These are phyloP conservation scores for Andrena praecox DNA, from an alignment of 2,888 invertebrate genomes.

Conservation along the genomic window DNA sequence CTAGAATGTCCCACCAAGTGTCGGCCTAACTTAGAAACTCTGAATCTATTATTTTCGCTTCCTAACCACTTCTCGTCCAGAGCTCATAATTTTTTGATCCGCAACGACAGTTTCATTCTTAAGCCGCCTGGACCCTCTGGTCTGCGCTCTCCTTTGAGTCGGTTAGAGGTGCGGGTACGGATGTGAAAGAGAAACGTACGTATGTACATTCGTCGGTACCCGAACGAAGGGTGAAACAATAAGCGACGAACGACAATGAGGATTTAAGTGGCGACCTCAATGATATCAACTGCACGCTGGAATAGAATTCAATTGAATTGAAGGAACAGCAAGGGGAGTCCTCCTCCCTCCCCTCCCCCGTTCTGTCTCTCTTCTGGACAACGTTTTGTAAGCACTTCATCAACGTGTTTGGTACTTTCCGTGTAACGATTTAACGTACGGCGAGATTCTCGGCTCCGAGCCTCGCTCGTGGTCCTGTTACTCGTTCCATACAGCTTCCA, in stretches of 20 bases:
- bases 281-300: conserved; percentile 84
- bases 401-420: conserved; percentile 70
- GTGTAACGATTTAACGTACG: conserved; percentile 51
- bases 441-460: conserved; percentile 30
- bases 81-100: conserved; percentile 37
- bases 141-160: conserved; percentile 64
- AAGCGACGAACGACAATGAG: conserved; percentile 84
- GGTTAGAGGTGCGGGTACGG: conserved; percentile 75
- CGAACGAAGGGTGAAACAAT: conserved; percentile 84
- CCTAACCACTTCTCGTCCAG: background rate
- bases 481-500: background rate
- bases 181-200: conserved; percentile 81
- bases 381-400: conserved; percentile 76
- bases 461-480: background rate
- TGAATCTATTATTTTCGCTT: background rate
- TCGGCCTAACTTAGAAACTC: background rate
- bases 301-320: conserved; percentile 85
- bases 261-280: conserved; percentile 85
- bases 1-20: background rate
- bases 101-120: conserved; percentile 68
- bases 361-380: conserved; percentile 71
- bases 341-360: conserved; percentile 64
- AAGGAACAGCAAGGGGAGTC: conserved; percentile 81
- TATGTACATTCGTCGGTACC: conserved; percentile 77
- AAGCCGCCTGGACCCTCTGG: conserved; percentile 59